Evolutionary conservation across 2,113 vertebrate genomes (phyloP).

Genomic region (Catharus minimus): DNA sequence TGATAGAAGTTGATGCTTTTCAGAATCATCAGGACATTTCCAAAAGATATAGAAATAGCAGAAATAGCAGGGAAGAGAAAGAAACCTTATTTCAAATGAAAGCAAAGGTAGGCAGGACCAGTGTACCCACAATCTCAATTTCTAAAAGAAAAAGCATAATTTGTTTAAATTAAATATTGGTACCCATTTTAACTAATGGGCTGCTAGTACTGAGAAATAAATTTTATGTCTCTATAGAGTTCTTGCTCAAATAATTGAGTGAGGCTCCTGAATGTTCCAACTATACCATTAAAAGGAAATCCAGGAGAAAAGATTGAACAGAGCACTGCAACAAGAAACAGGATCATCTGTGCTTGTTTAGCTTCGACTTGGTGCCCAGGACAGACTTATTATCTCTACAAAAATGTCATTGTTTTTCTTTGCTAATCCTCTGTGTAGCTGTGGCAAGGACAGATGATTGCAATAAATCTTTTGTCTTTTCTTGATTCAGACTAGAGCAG

Average conservation of each 20-base stretch:
- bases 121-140: background rate
- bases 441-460: background rate
- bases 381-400: background rate
- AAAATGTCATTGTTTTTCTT: background rate
- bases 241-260: background rate
- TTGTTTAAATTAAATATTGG: background rate
- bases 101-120: background rate
- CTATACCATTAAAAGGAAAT: background rate
- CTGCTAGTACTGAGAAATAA: background rate
- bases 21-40: background rate
- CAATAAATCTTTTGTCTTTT: background rate
- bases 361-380: background rate
- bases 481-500: background rate
- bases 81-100: background rate
- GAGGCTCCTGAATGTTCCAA: background rate
- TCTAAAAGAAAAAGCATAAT: background rate
- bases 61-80: background rate
- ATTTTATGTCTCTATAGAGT: background rate
- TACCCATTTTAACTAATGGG: background rate
- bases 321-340: background rate
- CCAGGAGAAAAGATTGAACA: background rate
- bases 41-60: background rate
- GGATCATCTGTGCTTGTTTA: background rate
- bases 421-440: background rate
- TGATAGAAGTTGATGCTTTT: background rate